Evolutionary conservation across 2,888 invertebrate species (phyloP), one percentile per base, ranked within the genome.

Genomic region (Strigamia transsilvanica): DNA sequence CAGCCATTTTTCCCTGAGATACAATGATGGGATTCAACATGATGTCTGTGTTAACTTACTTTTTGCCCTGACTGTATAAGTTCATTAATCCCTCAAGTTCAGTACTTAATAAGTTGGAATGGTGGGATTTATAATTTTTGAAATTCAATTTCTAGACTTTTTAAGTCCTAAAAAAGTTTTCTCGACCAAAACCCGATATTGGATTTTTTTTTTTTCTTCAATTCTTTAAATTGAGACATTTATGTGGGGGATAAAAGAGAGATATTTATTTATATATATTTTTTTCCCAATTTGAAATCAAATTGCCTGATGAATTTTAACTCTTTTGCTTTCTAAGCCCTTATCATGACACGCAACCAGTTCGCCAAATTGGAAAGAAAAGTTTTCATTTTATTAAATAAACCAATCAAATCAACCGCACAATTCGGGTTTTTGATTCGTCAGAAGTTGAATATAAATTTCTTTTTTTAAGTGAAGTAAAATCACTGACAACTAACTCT

Each of bases 301-400:
- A 73, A 73, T 73, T 27, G n/a, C 73, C 27, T 73, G 73, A 73
- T 73, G 73, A 73, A 73, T 73, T 73, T 73, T 73, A 73, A 73
- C 27, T 73, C 73, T 73, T 73, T 7, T 27, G 1, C 12, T 13
- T 13, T 13, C 18, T 56, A 18, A 27, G 46, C 15, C n/a, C 73
- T 73, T 73, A 73, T 73, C 73, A 2, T 73, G 32, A 27, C 13
- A 5, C 13, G 73, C 73, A 73, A 32, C 73, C 32, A 73, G 73
- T 73, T 27, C 12, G 13, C 32, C 0, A 27, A 73, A 73, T 73
- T 27, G 73, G 23, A n/a, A 32, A 73, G 13, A 27, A n/a, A 73
- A 27, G 23, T 13, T 27, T 23, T 32, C 27, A 9, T 12, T 27
- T 73, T 23, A 32, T 12, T 13, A 73, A 73, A 73, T 32, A 51